Evolutionary conservation across 2,113 vertebrate genomes (phyloP).

Genomic region (Phainopepla nitens): DNA sequence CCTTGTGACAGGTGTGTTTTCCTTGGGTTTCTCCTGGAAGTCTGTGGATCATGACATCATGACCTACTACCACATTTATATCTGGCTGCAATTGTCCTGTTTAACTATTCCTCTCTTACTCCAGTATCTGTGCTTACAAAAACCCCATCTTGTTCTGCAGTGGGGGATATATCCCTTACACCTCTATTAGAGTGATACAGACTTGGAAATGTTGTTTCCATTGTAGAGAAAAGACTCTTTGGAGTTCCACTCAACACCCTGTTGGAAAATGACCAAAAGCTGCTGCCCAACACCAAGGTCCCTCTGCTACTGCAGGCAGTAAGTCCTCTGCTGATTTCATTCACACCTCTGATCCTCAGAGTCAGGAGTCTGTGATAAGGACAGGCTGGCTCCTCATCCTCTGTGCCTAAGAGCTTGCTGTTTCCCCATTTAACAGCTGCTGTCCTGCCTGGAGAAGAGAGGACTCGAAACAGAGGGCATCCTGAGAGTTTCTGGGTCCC

Average conservation of each 20-base stretch:
- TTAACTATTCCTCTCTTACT: not conserved
- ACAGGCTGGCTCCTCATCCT: not conserved
- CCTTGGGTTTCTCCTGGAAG: not conserved
- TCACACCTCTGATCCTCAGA: not conserved
- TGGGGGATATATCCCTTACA: not conserved
- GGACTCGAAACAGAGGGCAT: conserved; percentile 88
- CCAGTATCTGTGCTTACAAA: not conserved
- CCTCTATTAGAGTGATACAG: not conserved
- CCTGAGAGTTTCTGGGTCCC: conserved; percentile 87
- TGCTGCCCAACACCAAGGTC: conserved; percentile 72
- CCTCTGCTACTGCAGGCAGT: conserved; percentile 86
- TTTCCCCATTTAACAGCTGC: conserved; percentile 70
- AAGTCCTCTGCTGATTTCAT: conserved; percentile 16
- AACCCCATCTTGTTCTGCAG: not conserved
- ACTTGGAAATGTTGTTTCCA: not conserved
- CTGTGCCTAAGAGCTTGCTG: not conserved
- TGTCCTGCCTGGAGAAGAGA: conserved; percentile 87
- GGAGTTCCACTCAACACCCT: conserved; percentile 81
- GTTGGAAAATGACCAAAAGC: conserved; percentile 84
- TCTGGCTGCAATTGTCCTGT: not conserved
- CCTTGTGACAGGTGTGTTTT: not conserved
- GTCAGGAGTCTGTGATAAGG: not conserved
- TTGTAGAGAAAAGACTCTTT: conserved; percentile 82
- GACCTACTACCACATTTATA: not conserved
- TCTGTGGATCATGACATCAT: not conserved